Percentiles rank a stretch among this genome's conserved stretches.
These are phyloP conservation scores for Mylabris sibirica DNA, from an alignment of 2,888 invertebrate genomes.

Conservation along the genomic window DNA sequence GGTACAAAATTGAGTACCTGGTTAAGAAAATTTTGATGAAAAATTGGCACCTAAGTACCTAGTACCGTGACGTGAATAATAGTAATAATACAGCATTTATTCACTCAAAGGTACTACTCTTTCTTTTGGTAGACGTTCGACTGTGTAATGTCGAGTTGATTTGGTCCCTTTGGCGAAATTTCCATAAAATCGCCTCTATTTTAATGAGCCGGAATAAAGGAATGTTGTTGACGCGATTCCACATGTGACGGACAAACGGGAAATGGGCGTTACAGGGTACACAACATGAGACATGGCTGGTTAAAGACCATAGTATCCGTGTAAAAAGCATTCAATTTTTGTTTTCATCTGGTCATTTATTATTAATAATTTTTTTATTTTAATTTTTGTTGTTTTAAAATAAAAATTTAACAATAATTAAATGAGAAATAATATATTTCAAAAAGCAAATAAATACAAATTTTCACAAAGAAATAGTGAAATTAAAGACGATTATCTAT, in stretches of 20 bases:
- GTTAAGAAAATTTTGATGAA: too few species aligned
- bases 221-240: slow-evolving; percentile 4
- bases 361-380: too few species aligned
- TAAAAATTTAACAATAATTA: not conserved
- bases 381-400: slow-evolving; percentile 16
- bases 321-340: slow-evolving; percentile 32
- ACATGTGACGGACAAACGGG: slow-evolving; percentile 49
- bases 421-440: slow-evolving; percentile 33
- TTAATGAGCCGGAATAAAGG: not conserved
- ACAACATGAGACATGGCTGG: slow-evolving; percentile 45
- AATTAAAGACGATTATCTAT: slow-evolving; percentile 18
- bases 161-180: too few species aligned
- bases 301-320: slow-evolving; percentile 42
- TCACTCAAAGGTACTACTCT: too few species aligned
- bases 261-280: slow-evolving; percentile 46
- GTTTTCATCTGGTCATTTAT: slow-evolving; percentile 37
- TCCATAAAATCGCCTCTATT: not conserved
- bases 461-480: slow-evolving; percentile 19
- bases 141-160: too few species aligned
- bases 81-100: too few species aligned
- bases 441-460: slow-evolving; percentile 25
- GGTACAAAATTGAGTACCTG: too few species aligned
- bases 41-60: too few species aligned
- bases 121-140: too few species aligned
- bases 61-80: too few species aligned